Percentiles rank a stretch among this genome's conserved stretches.
phyloP scores from a whole-genome alignment of 92 coral and sea anemone species.

The Montipora capitata region DNA sequence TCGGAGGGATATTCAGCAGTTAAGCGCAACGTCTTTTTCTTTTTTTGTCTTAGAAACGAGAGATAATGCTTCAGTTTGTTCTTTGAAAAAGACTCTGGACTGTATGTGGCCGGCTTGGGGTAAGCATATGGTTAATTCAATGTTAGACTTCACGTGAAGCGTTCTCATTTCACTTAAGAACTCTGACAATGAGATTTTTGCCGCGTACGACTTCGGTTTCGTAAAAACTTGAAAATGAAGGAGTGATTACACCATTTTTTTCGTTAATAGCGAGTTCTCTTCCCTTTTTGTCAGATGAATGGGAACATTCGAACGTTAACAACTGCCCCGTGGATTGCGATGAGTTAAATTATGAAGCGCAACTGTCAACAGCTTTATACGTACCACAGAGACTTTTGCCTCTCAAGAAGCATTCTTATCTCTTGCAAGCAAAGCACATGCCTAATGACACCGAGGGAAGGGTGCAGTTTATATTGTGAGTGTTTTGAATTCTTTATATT shows the following conservation, averaged over 20 bases:
- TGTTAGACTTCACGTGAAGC: too few relatives aligned
- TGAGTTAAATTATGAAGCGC: constrained; percentile 55
- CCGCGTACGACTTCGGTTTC: too few relatives aligned
- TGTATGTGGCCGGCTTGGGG: constrained; percentile 96
- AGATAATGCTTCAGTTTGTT: constrained; percentile 53
- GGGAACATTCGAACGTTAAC: constrained; percentile 62
- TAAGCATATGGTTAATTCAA: constrained; percentile 21
- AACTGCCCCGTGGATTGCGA: constrained; percentile 89
- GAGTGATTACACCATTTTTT: neutral
- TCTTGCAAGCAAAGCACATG: constrained; percentile 47
- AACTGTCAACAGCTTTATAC: constrained; percentile 81
- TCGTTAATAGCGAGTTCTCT: neutral
- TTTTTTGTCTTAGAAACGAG: constrained; percentile 26
- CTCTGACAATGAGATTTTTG: too few relatives aligned
- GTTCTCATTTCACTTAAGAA: too few relatives aligned
- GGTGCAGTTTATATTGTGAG: constrained; percentile 50
- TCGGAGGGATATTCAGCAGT: too few relatives aligned
- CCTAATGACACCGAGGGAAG: constrained; percentile 70
- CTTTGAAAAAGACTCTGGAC: constrained; percentile 68
- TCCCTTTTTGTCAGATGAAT: constrained; percentile 59
- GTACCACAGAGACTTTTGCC: constrained; percentile 83
- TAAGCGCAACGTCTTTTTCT: neutral
- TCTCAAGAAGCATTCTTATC: constrained; percentile 42
- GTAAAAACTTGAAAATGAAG: neutral
- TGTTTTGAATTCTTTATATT: neutral